phyloP scores from a whole-genome alignment of 30 jellyfish, hydroid and myxozoan genomes.

The Mastigias papua region DNA sequence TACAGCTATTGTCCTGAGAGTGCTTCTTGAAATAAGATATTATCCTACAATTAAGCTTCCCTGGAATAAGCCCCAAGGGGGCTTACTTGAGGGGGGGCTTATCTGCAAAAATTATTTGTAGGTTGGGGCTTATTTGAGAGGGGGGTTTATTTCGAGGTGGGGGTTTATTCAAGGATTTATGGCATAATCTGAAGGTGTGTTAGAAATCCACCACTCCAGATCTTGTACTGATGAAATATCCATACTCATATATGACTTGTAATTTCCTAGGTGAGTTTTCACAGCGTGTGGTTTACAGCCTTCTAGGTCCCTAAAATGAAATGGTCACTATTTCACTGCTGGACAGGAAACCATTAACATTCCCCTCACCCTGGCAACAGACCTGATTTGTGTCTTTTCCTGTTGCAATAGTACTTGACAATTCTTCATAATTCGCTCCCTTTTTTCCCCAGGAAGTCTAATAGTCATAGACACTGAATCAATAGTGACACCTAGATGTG shows the following conservation, averaged over 20 bases:
- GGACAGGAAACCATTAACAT: conserved; percentile 34
- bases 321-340: conserved; percentile 50
- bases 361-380: conserved; percentile 55
- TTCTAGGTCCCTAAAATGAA: conserved; percentile 38
- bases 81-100: too few relatives aligned
- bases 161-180: too few relatives aligned
- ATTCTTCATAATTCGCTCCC: conserved; percentile 2
- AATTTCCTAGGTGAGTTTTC: conserved; percentile 1
- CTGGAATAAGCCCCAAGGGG: too few relatives aligned
- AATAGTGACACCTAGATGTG: conserved; percentile 27
- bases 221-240: neutral
- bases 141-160: too few relatives aligned
- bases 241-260: neutral
- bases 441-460: conserved; percentile 35
- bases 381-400: conserved; percentile 18
- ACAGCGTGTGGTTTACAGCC: conserved; percentile 22
- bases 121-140: too few relatives aligned
- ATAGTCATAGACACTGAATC: conserved; percentile 30
- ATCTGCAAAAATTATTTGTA: too few relatives aligned
- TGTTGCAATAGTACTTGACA: neutral
- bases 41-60: too few relatives aligned
- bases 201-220: conserved; percentile 26
- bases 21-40: too few relatives aligned
- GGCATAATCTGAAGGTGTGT: conserved; percentile 10
- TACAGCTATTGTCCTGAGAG: too few relatives aligned